Percentiles rank a stretch among this genome's conserved stretches.
Conservation (phyloP, 2,113 vertebrate genomes). For the Passerina amoena region DNA sequence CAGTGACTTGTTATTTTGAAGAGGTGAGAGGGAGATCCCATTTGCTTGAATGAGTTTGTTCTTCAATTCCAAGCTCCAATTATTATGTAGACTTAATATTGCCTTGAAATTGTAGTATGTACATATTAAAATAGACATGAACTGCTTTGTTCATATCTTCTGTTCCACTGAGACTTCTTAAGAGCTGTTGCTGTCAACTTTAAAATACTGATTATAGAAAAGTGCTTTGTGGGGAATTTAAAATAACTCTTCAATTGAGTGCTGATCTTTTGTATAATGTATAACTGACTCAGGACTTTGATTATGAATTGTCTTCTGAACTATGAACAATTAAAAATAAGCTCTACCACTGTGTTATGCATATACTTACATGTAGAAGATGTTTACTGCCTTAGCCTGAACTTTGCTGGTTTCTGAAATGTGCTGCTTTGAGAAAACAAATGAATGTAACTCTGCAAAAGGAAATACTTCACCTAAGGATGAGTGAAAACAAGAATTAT, state of each 20-base stretch:
- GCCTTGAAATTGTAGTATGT: not conserved
- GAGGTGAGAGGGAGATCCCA: not conserved
- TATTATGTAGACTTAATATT: not conserved
- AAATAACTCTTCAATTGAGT: not conserved
- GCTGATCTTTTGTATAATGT: not conserved
- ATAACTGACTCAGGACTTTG: not conserved
- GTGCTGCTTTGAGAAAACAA: not conserved
- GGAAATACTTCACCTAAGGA: not conserved
- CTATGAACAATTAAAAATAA: not conserved
- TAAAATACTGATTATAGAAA: not conserved
- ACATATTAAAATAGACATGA: not conserved
- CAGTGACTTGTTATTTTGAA: not conserved
- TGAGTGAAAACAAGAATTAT: not conserved
- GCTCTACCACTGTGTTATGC: not conserved
- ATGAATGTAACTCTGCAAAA: not conserved
- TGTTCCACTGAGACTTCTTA: not conserved
- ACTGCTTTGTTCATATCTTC: not conserved
- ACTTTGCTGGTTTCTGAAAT: not conserved
- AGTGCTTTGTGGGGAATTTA: not conserved
- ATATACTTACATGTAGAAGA: not conserved
- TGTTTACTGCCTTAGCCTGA: not conserved
- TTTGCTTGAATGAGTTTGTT: not conserved
- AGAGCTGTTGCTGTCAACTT: not conserved
- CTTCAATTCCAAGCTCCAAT: not conserved
- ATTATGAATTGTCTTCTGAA: not conserved